Conservation (phyloP, 1,140 invertebrate species). For the Bombus sylvicola region DNA sequence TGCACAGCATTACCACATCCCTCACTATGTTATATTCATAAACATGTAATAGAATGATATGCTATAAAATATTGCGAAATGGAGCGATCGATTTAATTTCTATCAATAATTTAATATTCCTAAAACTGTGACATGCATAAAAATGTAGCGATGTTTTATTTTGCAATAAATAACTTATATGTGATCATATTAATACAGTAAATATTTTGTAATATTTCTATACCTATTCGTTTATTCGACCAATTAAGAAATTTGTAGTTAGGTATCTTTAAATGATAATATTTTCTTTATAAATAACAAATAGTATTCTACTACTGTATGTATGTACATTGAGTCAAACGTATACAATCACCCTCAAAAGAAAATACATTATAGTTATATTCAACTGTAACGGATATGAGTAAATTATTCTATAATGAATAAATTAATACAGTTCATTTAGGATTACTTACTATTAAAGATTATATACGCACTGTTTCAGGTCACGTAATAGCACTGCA, state of each 20-base stretch:
- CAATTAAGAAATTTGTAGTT: not conserved
- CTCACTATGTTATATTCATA: slow-evolving; percentile 39
- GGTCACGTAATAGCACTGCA: slow-evolving; percentile 78
- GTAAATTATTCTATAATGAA: slow-evolving; percentile 39
- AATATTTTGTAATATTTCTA: slow-evolving; percentile 30
- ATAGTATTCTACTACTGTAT: slow-evolving; percentile 30
- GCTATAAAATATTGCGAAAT: slow-evolving; percentile 33
- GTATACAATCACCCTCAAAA: slow-evolving; percentile 42
- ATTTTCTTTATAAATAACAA: slow-evolving; percentile 21
- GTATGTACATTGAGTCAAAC: slow-evolving; percentile 59
- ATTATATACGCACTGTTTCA: slow-evolving; percentile 67
- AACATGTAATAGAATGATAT: not conserved
- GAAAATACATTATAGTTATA: not conserved
- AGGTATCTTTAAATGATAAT: slow-evolving; percentile 19
- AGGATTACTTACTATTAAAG: slow-evolving; percentile 46
- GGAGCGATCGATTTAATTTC: slow-evolving; percentile 1
- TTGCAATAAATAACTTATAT: slow-evolving; percentile 62
- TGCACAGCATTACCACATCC: not conserved
- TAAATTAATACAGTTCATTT: slow-evolving; percentile 21
- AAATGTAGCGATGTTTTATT: slow-evolving; percentile 54
- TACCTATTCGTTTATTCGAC: slow-evolving; percentile 15
- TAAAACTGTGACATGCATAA: not conserved
- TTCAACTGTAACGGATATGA: not conserved
- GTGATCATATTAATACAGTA: slow-evolving; percentile 42
- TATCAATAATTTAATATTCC: not conserved